These are phyloP conservation scores for Heterocephalus glaber DNA, from an alignment of 2,113 vertebrate genomes.

Conservation along the genomic window DNA sequence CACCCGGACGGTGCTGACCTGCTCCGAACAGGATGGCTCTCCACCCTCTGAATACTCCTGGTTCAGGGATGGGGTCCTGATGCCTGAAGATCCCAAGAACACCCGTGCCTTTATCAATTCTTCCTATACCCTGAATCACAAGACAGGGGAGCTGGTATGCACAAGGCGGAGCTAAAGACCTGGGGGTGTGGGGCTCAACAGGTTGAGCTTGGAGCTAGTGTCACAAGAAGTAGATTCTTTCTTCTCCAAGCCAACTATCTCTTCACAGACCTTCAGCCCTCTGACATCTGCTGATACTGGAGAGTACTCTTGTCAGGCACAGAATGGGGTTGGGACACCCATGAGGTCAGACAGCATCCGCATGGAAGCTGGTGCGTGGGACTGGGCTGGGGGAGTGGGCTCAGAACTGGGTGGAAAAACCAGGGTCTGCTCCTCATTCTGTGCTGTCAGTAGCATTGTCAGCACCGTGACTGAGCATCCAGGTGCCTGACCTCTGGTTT, in stretches of 20 bases:
- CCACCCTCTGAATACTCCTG: slow-evolving; percentile 90
- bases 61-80: slow-evolving; percentile 87
- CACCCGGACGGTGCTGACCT: slow-evolving; percentile 87
- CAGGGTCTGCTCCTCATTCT: neutral
- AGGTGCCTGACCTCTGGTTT: fast-evolving
- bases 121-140: slow-evolving; percentile 88
- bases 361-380: slow-evolving; percentile 93
- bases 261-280: slow-evolving; percentile 87
- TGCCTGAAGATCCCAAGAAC: slow-evolving; percentile 89
- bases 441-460: fast-evolving
- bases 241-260: fast-evolving
- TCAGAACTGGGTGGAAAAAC: fast-evolving
- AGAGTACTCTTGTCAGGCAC: slow-evolving; percentile 91
- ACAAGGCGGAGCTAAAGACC: too few relatives aligned
- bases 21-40: slow-evolving; percentile 90
- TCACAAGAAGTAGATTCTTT: neutral
- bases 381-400: neutral
- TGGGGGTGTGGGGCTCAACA: neutral
- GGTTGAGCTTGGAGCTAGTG: neutral
- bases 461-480: fast-evolving
- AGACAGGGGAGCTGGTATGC: slow-evolving; percentile 91
- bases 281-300: slow-evolving; percentile 89
- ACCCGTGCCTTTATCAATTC: slow-evolving; percentile 89
- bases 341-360: slow-evolving; percentile 79
- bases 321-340: slow-evolving; percentile 87